Evolutionary conservation across 1,140 invertebrate species (phyloP), one percentile per base, ranked within the genome.

Genomic region (Drosophila grimshawi): DNA sequence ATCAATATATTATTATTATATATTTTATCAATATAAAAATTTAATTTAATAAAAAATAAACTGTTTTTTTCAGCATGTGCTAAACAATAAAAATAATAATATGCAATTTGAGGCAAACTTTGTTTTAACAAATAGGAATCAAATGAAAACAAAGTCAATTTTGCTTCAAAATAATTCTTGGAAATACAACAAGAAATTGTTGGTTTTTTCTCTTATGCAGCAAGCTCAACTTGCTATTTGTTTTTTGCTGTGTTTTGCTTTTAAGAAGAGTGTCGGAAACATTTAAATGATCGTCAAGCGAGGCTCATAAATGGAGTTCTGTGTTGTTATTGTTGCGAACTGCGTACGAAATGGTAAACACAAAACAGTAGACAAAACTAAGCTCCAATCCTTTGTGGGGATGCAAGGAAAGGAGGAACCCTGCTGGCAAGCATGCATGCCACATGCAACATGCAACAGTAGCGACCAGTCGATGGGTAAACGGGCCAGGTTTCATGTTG

Each of bases 231-330:
- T 19, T 19, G 19, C 2, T 19, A 19, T 1, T 19, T 1, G 19
- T 19, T 19, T 19, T 19, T 19, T 19, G 19, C 19, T 19, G 19
- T 19, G 19, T 19, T 19, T 19, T 19, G 1, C 19, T 45, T 57
- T 57, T 43, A n/a, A 3, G 39, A 39, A 30, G 39, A 67, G 64
- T 73, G 64, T 73, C 70, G 67, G 64, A 60, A 60, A 64, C 70
- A 60, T 67, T 73, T 73, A 73, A 73, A 67, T 73, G 70, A 67
- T 73, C 64, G 35, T 67, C 64, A 67, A 67, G 27, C 63, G 39
- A 33, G 29, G 63, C 70, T 53, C 64, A 73, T 73, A 73, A 61
- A 52, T 73, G 49, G 33, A 29, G 64, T 37, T 65, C 43, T 10
- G 35, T 65, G 7, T 52, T 39, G 35, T 19, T 35, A 3, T 51